Conservation (phyloP, 2,888 invertebrate species). For the Nemotelus nigrinus region DNA sequence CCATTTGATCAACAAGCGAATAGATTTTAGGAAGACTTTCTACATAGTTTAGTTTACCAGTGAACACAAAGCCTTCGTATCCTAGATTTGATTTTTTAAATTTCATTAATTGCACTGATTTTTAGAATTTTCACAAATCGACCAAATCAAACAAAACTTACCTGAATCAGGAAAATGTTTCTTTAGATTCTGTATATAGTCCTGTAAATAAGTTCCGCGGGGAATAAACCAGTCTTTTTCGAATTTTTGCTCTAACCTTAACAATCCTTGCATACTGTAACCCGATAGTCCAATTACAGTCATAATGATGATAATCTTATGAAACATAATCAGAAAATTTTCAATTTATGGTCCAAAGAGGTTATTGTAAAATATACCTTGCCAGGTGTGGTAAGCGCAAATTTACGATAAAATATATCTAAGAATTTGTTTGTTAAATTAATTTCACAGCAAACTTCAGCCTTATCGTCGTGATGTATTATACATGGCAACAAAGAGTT, state of each 20-base stretch:
- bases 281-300: constrained; percentile 70
- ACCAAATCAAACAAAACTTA: constrained; percentile 34
- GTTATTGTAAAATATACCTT: constrained; percentile 65
- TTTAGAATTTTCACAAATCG: not conserved
- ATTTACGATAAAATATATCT: constrained; percentile 69
- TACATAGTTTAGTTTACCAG: constrained; percentile 74
- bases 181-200: constrained; percentile 69
- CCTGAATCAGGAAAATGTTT: constrained; percentile 75
- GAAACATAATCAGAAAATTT: constrained; percentile 47
- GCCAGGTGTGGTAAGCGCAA: constrained; percentile 73
- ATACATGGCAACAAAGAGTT: constrained; percentile 77
- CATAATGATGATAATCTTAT: constrained; percentile 68
- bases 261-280: constrained; percentile 71
- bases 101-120: not conserved
- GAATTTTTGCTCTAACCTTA: constrained; percentile 78
- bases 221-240: constrained; percentile 85
- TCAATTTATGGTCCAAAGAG: not conserved
- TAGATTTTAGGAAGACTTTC: constrained; percentile 70
- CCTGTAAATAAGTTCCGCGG: constrained; percentile 72
- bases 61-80: constrained; percentile 71
- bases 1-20: constrained; percentile 67
- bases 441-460: constrained; percentile 68
- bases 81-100: constrained; percentile 52
- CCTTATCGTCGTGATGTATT: constrained; percentile 69
- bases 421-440: constrained; percentile 67